Evolutionary conservation across 1,140 invertebrate species (phyloP), one percentile per base, ranked within the genome.

Genomic region (Liolophura sinensis): DNA sequence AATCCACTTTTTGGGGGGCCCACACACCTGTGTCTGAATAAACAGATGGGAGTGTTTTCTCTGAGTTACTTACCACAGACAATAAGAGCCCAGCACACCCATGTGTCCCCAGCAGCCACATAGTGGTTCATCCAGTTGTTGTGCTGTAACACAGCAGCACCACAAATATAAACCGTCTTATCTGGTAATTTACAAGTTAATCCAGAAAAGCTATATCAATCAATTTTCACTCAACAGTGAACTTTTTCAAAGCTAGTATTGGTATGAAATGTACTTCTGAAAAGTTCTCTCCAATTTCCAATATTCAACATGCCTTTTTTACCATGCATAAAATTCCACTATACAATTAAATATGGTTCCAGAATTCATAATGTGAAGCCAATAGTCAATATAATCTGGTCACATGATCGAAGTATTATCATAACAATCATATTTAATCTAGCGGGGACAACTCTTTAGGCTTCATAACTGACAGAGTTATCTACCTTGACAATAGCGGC

Each of bases 401-500:
- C n/a, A n/a, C 49, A 50, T 50, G 49, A 15, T 50, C 14, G 49
- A 50, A n/a, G 14, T 50, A 50, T 50, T 50, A 50, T 50, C 49
- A 5, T 40, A 40, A 5, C 31, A 40, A 40, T 40, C 31, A 40
- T 9, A 40, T 40, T 40, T 3, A 3, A 40, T 20, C 51, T 54
- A 20, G 24, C n/a, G 24, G 51, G 3, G 3, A 3, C 18, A 5
- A 3, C 18, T 5, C 18, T 20, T 20, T 7, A 54, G 24, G 18
- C 18, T 24, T 20, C 24, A 54, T 54, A 3, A 54, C 51, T 54
- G 7, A 24, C 1, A n/a, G 18, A 54, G 16, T 55, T 48, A 67
- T 70, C 60, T 71, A 84, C 82, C 84, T 95, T 95, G 4, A 96
- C 93, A 77, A 96, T 96, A 52, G 95, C 87, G 25, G 93, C 95